These are phyloP conservation scores for Poeciliopsis turneri DNA, from an alignment of 2,797 vertebrate species.

Conservation along the genomic window DNA sequence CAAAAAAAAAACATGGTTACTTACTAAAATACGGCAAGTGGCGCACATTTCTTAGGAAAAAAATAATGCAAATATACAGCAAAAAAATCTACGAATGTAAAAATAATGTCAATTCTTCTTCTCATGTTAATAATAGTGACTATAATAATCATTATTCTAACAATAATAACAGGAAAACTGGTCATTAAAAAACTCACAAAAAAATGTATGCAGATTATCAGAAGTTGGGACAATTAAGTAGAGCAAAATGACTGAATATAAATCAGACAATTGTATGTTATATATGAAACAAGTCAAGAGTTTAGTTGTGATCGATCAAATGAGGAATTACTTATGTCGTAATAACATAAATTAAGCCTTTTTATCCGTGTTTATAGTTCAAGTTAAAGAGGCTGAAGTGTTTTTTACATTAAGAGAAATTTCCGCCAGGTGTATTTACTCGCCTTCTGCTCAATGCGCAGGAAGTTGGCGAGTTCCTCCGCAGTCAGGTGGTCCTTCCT, in stretches of 20 bases:
- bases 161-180: background rate
- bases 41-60: background rate
- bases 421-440: background rate
- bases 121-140: background rate
- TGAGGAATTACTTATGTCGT: background rate
- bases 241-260: background rate
- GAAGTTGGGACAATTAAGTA: background rate
- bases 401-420: background rate
- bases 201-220: background rate
- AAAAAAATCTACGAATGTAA: constrained; percentile 5
- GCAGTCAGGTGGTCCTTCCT: constrained; percentile 94
- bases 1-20: background rate
- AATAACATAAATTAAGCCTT: background rate
- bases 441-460: constrained; percentile 92
- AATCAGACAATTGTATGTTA: background rate
- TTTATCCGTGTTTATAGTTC: background rate
- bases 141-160: background rate
- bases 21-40: background rate
- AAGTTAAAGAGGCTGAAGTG: constrained; percentile 7
- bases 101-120: background rate
- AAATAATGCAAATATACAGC: background rate
- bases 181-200: background rate
- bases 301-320: background rate
- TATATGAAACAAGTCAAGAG: background rate
- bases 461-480: constrained; percentile 91